These are phyloP conservation scores for Eupithecia vulgata DNA, from an alignment of 2,888 invertebrate genomes.

Conservation along the genomic window DNA sequence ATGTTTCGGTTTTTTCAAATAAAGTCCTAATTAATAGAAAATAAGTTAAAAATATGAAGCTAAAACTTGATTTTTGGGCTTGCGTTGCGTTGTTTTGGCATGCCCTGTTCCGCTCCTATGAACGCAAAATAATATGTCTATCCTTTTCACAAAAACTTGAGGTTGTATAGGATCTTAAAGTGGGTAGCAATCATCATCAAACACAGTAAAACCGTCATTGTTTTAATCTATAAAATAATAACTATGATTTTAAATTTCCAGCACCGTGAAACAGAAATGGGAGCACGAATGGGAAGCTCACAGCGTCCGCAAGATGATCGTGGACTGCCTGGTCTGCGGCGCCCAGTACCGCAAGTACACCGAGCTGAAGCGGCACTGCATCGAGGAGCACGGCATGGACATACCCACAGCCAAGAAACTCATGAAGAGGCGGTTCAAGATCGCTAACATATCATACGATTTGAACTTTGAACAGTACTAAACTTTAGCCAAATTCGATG, in stretches of 20 bases:
- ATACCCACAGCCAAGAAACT: constrained; percentile 66
- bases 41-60: too few species aligned
- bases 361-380: constrained; percentile 70
- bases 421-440: constrained; percentile 1
- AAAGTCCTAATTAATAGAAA: too few species aligned
- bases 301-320: constrained; percentile 71
- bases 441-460: not conserved
- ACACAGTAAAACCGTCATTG: too few species aligned
- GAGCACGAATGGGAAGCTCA: constrained; percentile 78
- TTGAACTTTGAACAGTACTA: not conserved
- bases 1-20: too few species aligned
- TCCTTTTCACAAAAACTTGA: too few species aligned
- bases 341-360: constrained; percentile 74
- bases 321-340: constrained; percentile 71
- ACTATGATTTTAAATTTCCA: not conserved
- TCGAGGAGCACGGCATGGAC: constrained; percentile 55
- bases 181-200: too few species aligned
- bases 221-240: not conserved
- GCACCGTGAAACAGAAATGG: constrained; percentile 74
- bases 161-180: too few species aligned
- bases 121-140: too few species aligned
- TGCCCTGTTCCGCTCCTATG: too few species aligned
- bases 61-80: too few species aligned
- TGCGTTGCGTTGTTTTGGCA: too few species aligned
- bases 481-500: not conserved